A percentile compares a stretch with the other conserved stretches of the same genome.
phyloP scores from a whole-genome alignment of 2,113 vertebrate species.

The Dasyornis broadbenti region DNA sequence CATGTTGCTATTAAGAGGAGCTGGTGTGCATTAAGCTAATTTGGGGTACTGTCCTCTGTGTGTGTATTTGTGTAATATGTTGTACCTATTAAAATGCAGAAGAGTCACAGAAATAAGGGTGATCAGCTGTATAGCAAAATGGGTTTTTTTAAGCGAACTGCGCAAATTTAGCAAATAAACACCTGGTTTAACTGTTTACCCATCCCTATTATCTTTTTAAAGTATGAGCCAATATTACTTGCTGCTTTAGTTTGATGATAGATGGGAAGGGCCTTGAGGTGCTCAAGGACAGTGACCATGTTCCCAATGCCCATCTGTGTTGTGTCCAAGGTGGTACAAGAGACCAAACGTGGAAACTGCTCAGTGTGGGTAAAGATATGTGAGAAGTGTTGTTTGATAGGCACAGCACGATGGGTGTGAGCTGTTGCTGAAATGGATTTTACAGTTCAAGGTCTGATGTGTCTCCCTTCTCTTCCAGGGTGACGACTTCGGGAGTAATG shows the following conservation, averaged over 20 bases:
- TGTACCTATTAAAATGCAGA: neutral
- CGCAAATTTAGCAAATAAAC: neutral
- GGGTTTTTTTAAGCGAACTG: neutral
- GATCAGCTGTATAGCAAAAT: neutral
- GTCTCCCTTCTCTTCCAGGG: slow-evolving; percentile 40
- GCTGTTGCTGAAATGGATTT: neutral
- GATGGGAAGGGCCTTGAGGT: neutral
- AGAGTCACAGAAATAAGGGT: neutral
- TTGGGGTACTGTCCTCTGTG: neutral
- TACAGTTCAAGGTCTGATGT: neutral
- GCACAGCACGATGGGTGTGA: neutral
- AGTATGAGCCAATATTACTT: neutral
- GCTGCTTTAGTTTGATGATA: neutral
- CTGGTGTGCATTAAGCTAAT: neutral
- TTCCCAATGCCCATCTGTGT: neutral
- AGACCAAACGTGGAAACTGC: neutral
- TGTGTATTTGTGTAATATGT: neutral
- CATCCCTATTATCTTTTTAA: neutral
- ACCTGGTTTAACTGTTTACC: neutral
- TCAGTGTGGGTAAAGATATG: neutral
- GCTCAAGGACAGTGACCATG: neutral
- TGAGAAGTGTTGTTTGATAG: neutral
- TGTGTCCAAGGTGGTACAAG: neutral
- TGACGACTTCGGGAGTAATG: slow-evolving; percentile 75
- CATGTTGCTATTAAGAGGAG: neutral